Evolutionary conservation across 2,888 invertebrate species (phyloP), one percentile per base, ranked within the genome.

Genomic region (Teleiodes luculella): DNA sequence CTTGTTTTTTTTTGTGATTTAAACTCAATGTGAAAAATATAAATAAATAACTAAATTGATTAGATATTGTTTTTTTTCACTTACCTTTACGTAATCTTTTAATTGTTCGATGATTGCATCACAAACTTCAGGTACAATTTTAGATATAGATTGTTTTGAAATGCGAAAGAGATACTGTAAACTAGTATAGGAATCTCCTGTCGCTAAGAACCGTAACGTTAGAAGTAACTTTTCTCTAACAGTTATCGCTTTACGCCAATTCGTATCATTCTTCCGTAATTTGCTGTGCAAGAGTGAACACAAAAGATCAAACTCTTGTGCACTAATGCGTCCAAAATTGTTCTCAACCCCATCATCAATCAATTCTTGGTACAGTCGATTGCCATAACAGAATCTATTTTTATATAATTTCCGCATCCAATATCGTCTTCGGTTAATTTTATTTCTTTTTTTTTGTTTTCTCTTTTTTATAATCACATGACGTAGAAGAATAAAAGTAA

Each of bases 181-280:
- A 52, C 52, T 52, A 33, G 35, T 28, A 41, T 28, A 55, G 20
- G 52, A 48, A 52, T 55, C 55, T 28, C 55, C 55, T 35, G 43
- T 48, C 24, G 55, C 55, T 48, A 48, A 52, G 52, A 37, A 55
- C 30, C 52, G 47, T 30, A 55, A 43, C 14, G 53, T 56, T 50
- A 56, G 13, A 43, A 37, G 52, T 37, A 36, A 31, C 28, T 50
- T 50, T 50, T 50, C 50, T 18, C 50, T 50, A 13, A 37, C 39
- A 18, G 50, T 37, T 11, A 50, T 50, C 16, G 37, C 50, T 50
- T 33, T 20, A 37, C 50, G 50, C 7, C n/a, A 50, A 18, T 36
- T 37, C 24, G 50, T 50, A 50, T 50, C 36, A 16, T 14, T 48
- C 33, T 33, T 48, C 33, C 30, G 33, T 30, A 48, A 16, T 48